Base-by-base conservation (phyloP, 2,888 invertebrate species). In the Drosophila histrio region DNA sequence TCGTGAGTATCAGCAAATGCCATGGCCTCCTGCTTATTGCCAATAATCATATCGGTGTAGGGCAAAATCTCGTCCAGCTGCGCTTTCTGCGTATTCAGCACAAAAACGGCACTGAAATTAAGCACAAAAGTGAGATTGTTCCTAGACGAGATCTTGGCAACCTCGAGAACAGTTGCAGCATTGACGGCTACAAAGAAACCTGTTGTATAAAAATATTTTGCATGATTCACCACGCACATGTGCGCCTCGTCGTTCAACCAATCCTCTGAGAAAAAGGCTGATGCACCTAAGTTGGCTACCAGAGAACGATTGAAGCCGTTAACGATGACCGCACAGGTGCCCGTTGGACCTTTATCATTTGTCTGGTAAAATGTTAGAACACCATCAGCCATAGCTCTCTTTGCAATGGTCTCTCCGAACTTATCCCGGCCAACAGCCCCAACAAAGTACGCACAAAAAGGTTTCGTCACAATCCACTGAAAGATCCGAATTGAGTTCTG, bases 131-230 rank as follows among this genome's bases (percentile, higher is more conserved):
- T 60, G 2, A 67, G 76, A 2, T 68, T 53, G 3, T 52, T 44
- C 0, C 64, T 64, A 22, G 54, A 49, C 2, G 67, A 56, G 1
- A 34, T 6, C 19, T 65, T 43, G 2, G 79, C 57, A 0, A 88
- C 13, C 0, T 54, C 66, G 0, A 64, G 21, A 0, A 79, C 69
- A 1, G 46, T 57, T 0, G n/a, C 1, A 0, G 82, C 11, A 9
- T 64, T 59, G n/a, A 85, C 76, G 3, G 84, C 86, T 8, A 88
- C 19, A 28, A 85, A 81, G 22, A 89, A 85, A 6, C 89, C 89
- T 0, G 84, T 85, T 0, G 70, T 47, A 50, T 85, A 85, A 38
- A 56, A 72, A 19, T 30, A 82, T 8, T 49, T 9, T 0, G 86
- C 79, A 0, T 41, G 36, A 0, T 78, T 67, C 24, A 85, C 0